phyloP scores from a whole-genome alignment of 1,140 invertebrate species.

The Whitmania pigra region DNA sequence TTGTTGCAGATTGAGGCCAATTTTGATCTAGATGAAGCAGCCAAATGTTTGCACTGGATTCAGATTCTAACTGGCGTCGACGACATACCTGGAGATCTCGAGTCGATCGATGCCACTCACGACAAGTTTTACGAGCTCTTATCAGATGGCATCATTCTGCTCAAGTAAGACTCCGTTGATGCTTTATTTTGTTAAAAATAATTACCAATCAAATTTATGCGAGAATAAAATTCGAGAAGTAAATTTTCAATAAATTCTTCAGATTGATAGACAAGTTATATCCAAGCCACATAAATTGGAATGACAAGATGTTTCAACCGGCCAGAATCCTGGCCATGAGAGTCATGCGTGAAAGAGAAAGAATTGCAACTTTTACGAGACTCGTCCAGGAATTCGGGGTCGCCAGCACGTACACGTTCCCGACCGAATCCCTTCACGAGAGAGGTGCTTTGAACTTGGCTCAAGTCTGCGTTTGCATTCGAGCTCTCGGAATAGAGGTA shows the following conservation, averaged over 20 bases:
- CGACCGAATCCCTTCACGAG: constrained; percentile 24
- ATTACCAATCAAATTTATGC: background rate
- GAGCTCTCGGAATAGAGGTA: constrained; percentile 24
- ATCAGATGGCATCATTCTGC: constrained; percentile 19
- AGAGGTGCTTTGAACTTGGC: constrained; percentile 22
- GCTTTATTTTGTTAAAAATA: background rate
- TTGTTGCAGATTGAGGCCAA: constrained; percentile 26
- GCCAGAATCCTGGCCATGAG: constrained; percentile 23
- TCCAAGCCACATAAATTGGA: constrained; percentile 24
- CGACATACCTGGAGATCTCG: constrained; percentile 19
- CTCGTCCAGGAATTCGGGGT: constrained; percentile 21
- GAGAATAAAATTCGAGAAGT: background rate
- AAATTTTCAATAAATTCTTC: background rate
- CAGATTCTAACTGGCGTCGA: constrained; percentile 14
- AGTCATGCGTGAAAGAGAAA: constrained; percentile 23
- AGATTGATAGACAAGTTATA: constrained; percentile 23
- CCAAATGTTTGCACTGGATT: constrained; percentile 27
- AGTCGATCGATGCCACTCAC: constrained; percentile 17
- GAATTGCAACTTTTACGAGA: constrained; percentile 23
- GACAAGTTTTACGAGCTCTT: constrained; percentile 20
- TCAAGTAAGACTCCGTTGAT: constrained; percentile 15
- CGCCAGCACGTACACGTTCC: constrained; percentile 20
- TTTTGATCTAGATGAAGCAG: constrained; percentile 25
- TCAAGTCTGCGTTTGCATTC: constrained; percentile 23
- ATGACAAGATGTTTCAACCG: constrained; percentile 24